Conservation (phyloP, 2,797 vertebrate genomes). For the Tiaroga cobitis region DNA sequence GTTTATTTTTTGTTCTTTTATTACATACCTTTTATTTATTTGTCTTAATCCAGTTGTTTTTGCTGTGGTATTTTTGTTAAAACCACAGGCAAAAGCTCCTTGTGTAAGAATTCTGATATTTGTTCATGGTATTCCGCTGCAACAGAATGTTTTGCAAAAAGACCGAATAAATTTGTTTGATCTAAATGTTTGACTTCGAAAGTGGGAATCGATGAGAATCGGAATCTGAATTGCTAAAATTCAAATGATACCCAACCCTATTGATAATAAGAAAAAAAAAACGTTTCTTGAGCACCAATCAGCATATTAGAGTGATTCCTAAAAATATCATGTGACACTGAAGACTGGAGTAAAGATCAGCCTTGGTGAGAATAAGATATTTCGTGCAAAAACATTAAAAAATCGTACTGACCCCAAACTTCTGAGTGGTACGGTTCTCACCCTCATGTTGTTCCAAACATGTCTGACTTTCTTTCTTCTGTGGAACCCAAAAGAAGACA, state of each 20-base stretch:
- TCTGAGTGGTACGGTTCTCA: background rate
- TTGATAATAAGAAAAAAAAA: background rate
- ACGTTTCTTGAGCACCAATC: background rate
- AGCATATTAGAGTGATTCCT: background rate
- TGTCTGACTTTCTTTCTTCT: background rate
- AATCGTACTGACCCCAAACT: background rate
- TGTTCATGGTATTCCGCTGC: background rate
- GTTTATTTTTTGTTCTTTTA: background rate
- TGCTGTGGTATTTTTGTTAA: background rate
- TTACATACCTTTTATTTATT: too few species aligned
- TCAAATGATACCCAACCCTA: background rate
- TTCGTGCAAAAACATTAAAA: background rate
- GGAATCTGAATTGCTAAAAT: background rate
- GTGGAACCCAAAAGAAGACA: background rate
- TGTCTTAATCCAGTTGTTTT: background rate
- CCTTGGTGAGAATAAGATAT: background rate
- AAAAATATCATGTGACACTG: background rate
- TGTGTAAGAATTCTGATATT: too few species aligned
- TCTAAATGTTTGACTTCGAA: background rate
- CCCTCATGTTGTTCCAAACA: constrained; percentile 8
- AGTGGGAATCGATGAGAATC: background rate
- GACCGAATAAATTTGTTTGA: background rate
- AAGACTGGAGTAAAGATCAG: background rate
- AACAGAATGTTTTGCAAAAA: background rate
- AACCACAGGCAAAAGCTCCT: background rate